These are phyloP conservation scores for Drosophila murphyi DNA, from an alignment of 1,140 invertebrate species.

Conservation along the genomic window DNA sequence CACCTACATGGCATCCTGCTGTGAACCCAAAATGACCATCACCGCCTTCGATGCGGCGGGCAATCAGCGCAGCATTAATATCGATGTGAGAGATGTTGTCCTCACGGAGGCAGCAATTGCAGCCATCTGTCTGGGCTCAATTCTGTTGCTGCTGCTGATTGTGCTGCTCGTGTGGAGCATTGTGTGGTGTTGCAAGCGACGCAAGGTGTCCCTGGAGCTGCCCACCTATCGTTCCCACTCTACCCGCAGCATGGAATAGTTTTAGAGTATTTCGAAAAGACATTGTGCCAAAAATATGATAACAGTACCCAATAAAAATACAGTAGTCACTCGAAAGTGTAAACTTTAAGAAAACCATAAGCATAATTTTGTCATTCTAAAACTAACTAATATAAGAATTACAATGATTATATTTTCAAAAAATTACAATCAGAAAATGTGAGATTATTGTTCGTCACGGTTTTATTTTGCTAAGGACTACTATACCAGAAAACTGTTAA, in stretches of 20 bases:
- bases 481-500: conserved; percentile 29
- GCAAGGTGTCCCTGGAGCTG: conserved; percentile 85
- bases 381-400: too few relatives aligned
- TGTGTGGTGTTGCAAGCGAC: conserved; percentile 86
- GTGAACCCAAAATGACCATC: conserved; percentile 86
- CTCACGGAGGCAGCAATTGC: conserved; percentile 85
- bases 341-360: background rate
- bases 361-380: too few relatives aligned
- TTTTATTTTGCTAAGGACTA: background rate
- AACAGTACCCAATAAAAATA: conserved; percentile 24
- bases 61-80: conserved; percentile 86
- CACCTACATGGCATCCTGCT: conserved; percentile 87
- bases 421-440: too few relatives aligned
- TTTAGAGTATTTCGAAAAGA: background rate
- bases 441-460: too few relatives aligned
- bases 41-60: conserved; percentile 86
- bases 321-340: background rate
- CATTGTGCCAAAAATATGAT: conserved; percentile 33
- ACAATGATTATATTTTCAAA: too few relatives aligned
- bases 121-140: conserved; percentile 85
- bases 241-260: conserved; percentile 79
- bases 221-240: conserved; percentile 85
- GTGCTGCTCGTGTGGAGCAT: conserved; percentile 84
- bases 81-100: conserved; percentile 86
- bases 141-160: conserved; percentile 85